Evolutionary conservation across 2,888 invertebrate species (phyloP), one percentile per base, ranked within the genome.

Genomic region (Torymus tubicola): DNA sequence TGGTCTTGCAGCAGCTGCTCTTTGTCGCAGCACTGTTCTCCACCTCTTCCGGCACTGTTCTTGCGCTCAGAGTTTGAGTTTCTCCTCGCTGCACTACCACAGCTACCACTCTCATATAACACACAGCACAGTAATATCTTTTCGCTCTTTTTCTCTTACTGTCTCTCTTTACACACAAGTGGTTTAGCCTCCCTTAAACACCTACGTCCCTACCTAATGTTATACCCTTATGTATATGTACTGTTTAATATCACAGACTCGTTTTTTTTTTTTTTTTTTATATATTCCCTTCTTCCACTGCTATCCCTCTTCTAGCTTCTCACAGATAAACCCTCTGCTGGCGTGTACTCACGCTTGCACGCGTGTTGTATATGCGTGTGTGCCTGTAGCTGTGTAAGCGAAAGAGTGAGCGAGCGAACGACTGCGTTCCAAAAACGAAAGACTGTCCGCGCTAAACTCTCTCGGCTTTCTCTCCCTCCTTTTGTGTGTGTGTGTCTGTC

Each of bases 211-310:
- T 31, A 57, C 82, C 85, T 71, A 58, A 57, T 78, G 57, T 70
- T 72, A 74, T 63, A 74, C 42, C 60, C 76, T 67, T 81, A 73
- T 58, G 53, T 77, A 31, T 31, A 80, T 78, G 82, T 80, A 82
- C 82, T 80, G 82, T 80, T 74, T 80, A 82, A 82, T 82, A 82
- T 82, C 82, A 82, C 82, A 82, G 82, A 82, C 73, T 79, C 50
- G 70, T 80, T 80, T 80, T 79, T 57, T 31, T 78, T 16, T 63
- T 72, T n/a, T 55, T 55, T 60, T 69, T 82, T 50, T 68, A 13
- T 75, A 68, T 67, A 53, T 61, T 31, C 57, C 16, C 65, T 2
- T 60, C 2, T 16, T 21, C 31, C n/a, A 5, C 31, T 2, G 31
- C 31, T 31, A 31, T 31, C 31, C 31, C 31, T 31, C 31, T 31